A percentile compares a stretch with the other conserved stretches of the same genome.
These are phyloP conservation scores for Nymphicus hollandicus DNA, from an alignment of 2,113 vertebrate species.

Conservation along the genomic window DNA sequence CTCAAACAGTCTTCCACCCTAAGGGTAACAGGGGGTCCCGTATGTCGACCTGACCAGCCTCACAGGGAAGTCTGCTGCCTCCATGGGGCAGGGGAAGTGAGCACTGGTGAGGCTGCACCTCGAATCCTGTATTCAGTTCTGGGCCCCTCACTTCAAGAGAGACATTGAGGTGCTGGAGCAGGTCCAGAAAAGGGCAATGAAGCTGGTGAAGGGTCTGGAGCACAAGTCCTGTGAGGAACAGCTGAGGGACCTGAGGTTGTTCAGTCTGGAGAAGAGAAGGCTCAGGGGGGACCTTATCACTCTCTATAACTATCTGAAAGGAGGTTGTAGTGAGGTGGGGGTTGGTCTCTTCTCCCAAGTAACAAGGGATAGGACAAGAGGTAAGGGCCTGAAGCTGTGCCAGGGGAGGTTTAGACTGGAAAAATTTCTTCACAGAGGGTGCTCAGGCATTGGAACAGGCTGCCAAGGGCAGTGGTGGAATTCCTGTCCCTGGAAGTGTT, in stretches of 20 bases:
- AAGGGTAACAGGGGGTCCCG: background rate
- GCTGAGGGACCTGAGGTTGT: background rate
- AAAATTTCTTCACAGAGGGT: background rate
- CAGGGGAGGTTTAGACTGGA: background rate
- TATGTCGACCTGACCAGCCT: background rate
- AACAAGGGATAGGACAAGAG: background rate
- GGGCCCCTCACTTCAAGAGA: background rate
- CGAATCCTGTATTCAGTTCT: background rate
- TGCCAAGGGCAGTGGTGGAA: background rate
- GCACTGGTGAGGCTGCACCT: background rate
- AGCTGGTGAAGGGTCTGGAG: background rate
- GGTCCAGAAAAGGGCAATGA: background rate
- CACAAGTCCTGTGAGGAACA: background rate
- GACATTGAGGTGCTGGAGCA: background rate
- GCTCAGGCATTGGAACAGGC: background rate
- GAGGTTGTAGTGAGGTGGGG: background rate
- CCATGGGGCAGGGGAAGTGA: background rate
- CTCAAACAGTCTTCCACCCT: background rate
- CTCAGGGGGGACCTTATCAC: background rate
- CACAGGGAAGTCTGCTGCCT: background rate
- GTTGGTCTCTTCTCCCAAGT: background rate
- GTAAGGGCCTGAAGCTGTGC: background rate
- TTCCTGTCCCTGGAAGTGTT: background rate
- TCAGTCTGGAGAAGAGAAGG: background rate
- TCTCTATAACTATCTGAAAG: background rate